A percentile compares a stretch with the other conserved stretches of the same genome.
Evolutionary conservation across 1,140 invertebrate species (phyloP).

Genomic region (Zaprionus tsacasi): DNA sequence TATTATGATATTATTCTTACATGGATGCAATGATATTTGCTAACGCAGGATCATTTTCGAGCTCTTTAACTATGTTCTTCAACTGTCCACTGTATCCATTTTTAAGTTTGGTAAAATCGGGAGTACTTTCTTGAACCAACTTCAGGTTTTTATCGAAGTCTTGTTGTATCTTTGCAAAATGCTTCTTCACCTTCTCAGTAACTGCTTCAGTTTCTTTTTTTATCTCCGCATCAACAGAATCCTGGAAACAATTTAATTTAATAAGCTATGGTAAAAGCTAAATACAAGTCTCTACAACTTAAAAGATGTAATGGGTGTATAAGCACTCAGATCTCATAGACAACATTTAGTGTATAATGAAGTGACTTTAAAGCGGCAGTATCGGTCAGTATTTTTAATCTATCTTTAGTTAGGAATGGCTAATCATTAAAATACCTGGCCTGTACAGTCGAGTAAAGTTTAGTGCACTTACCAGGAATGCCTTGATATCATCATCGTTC

Average conservation of each 20-base stretch:
- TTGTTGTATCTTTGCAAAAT: slow-evolving; percentile 75
- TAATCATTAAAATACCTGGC: too few relatives aligned
- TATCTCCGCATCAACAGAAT: slow-evolving; percentile 55
- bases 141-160: slow-evolving; percentile 84
- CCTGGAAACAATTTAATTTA: slow-evolving; percentile 45
- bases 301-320: too few relatives aligned
- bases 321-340: too few relatives aligned
- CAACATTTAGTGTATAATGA: too few relatives aligned
- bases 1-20: too few relatives aligned
- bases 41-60: slow-evolving; percentile 88
- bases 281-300: too few relatives aligned
- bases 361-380: too few relatives aligned
- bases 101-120: slow-evolving; percentile 86
- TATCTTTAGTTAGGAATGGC: too few relatives aligned
- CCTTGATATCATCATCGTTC: slow-evolving; percentile 87
- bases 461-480: slow-evolving; percentile 85
- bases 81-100: slow-evolving; percentile 87
- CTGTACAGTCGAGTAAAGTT: too few relatives aligned
- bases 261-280: too few relatives aligned
- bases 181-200: slow-evolving; percentile 83
- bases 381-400: too few relatives aligned
- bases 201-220: slow-evolving; percentile 79
- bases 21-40: slow-evolving; percentile 87
- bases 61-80: slow-evolving; percentile 87
- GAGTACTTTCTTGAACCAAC: slow-evolving; percentile 86